A percentile compares a stretch with the other conserved stretches of the same genome.
Conservation (phyloP, 2,888 invertebrate genomes). For the Pogonocherus hispidulus region DNA sequence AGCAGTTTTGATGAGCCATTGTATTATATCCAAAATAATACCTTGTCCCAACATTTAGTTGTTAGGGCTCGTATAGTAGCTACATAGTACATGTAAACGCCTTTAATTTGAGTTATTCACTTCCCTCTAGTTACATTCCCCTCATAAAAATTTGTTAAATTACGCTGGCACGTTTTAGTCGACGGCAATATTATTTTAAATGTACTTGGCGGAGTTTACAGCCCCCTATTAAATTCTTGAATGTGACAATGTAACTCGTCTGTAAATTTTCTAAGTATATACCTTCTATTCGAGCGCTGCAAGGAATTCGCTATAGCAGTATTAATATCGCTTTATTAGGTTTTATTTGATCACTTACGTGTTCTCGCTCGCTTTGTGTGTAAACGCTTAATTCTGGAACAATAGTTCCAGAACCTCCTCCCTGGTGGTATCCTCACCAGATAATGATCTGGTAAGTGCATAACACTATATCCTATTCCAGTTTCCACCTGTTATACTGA, state of each 20-base stretch:
- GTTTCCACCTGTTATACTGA: not conserved
- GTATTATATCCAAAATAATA: too few relatives aligned
- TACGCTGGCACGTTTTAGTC: too few relatives aligned
- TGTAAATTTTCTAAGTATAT: not conserved
- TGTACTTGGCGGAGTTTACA: not conserved
- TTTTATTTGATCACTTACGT: not conserved
- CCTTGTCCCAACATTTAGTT: too few relatives aligned
- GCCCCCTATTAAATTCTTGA: conserved; percentile 1
- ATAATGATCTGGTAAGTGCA: not conserved
- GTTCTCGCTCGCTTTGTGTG: not conserved
- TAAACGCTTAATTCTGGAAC: not conserved
- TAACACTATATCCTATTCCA: not conserved
- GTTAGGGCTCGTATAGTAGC: too few relatives aligned
- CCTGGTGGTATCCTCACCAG: too few relatives aligned
- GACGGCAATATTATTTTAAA: not conserved
- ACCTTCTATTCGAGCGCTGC: not conserved
- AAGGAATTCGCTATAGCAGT: not conserved
- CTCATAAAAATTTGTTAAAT: too few relatives aligned
- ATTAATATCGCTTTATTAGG: not conserved
- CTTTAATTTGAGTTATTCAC: too few relatives aligned
- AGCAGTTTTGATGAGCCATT: too few relatives aligned
- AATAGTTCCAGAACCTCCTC: too few relatives aligned
- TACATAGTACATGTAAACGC: too few relatives aligned
- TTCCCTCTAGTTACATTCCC: too few relatives aligned
- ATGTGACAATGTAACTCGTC: conserved; percentile 2